Conservation (phyloP, 2,113 vertebrate genomes). For the Rhodinocichla rosea region DNA sequence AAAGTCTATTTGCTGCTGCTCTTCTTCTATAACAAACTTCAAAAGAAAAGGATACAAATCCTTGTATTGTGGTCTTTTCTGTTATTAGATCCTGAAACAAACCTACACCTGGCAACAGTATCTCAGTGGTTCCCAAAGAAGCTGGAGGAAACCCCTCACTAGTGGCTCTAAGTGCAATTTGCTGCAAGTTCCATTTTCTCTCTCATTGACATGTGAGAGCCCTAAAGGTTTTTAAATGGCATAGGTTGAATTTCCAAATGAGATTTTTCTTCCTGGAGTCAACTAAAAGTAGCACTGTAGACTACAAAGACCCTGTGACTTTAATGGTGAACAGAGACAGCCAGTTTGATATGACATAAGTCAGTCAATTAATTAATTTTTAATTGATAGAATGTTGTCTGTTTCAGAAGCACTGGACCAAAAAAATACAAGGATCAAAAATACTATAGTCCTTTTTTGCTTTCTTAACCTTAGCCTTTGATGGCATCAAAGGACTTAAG, state of each 20-base stretch:
- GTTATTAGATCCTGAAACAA: background rate
- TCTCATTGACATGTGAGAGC: background rate
- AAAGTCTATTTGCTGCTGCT: background rate
- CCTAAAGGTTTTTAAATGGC: background rate
- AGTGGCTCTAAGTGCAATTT: background rate
- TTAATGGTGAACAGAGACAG: background rate
- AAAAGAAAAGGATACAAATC: background rate
- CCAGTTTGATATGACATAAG: background rate
- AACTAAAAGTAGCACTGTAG: background rate
- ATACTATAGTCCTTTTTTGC: background rate
- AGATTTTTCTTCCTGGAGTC: background rate
- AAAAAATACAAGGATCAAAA: background rate
- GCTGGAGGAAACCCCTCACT: background rate
- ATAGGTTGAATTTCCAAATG: background rate
- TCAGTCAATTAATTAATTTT: background rate
- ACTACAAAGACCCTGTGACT: background rate
- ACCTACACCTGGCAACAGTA: background rate
- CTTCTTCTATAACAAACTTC: background rate
- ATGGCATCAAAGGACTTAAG: background rate
- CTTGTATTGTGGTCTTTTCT: background rate
- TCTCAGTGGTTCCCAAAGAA: background rate
- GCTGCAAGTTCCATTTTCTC: background rate
- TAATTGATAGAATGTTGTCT: background rate
- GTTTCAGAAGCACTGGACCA: background rate
- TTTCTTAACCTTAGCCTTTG: background rate